These are phyloP conservation scores for Cordilura impudica DNA, from an alignment of 2,888 invertebrate genomes.

Conservation along the genomic window DNA sequence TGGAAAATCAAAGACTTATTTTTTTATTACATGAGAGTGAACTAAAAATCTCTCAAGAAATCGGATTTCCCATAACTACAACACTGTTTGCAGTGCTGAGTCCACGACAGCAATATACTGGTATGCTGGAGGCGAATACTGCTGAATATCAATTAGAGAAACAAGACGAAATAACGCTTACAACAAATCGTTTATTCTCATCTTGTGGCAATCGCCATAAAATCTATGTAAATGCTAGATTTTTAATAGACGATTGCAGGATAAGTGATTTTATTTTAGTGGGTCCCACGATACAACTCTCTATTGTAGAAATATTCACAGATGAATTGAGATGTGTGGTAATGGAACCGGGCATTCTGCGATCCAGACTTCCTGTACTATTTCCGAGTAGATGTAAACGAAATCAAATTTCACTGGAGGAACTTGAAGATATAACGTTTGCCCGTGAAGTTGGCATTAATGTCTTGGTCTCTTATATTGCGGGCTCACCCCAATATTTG, in stretches of 20 bases:
- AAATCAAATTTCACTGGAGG: slow-evolving; percentile 71
- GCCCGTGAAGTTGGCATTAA: slow-evolving; percentile 71
- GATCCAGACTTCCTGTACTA: slow-evolving; percentile 68
- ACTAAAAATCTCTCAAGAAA: slow-evolving; percentile 66
- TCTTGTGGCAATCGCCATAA: slow-evolving; percentile 39
- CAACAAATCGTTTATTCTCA: slow-evolving; percentile 68
- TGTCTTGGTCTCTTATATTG: slow-evolving; percentile 68
- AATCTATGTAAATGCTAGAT: slow-evolving; percentile 72
- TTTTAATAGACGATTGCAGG: slow-evolving; percentile 67
- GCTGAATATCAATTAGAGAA: slow-evolving; percentile 47
- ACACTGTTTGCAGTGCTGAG: slow-evolving; percentile 70
- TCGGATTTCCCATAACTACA: slow-evolving; percentile 68
- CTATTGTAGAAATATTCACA: slow-evolving; percentile 55
- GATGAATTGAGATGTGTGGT: slow-evolving; percentile 67
- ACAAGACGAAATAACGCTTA: slow-evolving; percentile 62
- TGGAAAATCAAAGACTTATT: slow-evolving; percentile 68
- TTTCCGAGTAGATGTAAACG: slow-evolving; percentile 69
- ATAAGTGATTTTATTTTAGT: slow-evolving; percentile 70
- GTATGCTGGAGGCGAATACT: slow-evolving; percentile 60
- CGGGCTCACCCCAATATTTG: slow-evolving; percentile 65
- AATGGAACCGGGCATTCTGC: slow-evolving; percentile 66
- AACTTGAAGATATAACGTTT: slow-evolving; percentile 74
- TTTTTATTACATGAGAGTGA: slow-evolving; percentile 70
- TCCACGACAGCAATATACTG: slow-evolving; percentile 72
- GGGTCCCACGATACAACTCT: slow-evolving; percentile 70